phyloP scores from a whole-genome alignment of 2,113 vertebrate genomes.

The Sula dactylatra region DNA sequence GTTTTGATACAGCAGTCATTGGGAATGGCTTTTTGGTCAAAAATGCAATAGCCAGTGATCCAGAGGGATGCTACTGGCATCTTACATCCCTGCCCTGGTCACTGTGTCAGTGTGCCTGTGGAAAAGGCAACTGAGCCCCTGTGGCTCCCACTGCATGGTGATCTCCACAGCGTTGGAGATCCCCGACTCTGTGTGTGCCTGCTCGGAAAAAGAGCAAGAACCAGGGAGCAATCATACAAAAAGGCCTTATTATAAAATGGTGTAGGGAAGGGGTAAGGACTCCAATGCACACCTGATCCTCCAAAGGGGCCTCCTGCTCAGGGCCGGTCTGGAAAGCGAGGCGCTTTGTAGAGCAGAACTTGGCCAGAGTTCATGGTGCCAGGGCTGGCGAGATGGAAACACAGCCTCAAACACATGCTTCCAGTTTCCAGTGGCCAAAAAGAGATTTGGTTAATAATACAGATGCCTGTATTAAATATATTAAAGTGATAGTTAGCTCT shows the following conservation, averaged over 20 bases:
- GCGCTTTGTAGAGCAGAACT: background rate
- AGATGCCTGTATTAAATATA: background rate
- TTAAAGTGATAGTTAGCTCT: background rate
- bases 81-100: background rate
- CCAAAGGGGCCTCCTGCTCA: background rate
- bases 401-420: background rate
- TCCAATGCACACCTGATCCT: background rate
- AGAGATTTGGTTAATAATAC: background rate
- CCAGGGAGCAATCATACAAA: background rate
- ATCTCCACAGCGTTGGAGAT: background rate
- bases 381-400: background rate
- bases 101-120: background rate
- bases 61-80: background rate
- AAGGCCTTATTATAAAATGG: background rate
- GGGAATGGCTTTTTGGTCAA: background rate
- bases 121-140: background rate
- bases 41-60: background rate
- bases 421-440: background rate
- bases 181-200: accelerated
- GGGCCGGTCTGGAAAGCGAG: background rate
- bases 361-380: background rate
- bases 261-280: background rate
- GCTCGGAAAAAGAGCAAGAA: background rate
- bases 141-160: accelerated
- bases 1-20: background rate